Base-by-base conservation (phyloP, 2,797 vertebrate species). In the Poecilia velifera region DNA sequence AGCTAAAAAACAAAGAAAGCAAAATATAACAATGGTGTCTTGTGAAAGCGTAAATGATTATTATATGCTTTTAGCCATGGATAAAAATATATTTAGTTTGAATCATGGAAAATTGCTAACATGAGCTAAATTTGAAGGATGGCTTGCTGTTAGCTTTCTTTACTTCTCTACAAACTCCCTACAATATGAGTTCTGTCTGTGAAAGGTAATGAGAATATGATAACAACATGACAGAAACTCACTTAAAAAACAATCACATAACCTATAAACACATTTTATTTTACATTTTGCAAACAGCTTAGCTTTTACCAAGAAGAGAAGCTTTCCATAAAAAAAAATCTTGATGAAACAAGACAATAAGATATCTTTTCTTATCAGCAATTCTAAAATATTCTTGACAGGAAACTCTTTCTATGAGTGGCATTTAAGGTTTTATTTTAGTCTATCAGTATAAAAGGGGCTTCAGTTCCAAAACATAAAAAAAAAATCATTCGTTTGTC, bases 181-280 rank as follows among this genome's bases (percentile, higher is more conserved):
- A 31, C 5, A 31, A 31, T 16, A 31, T 59, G 10, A 14, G n/a
- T 3, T 59, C n/a, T 31, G n/a, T 28, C 55, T 59, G 31, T 18
- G 3, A 39, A 34, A 66, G 34, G 62, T 20, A 81, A 78, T 82
- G 84, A 41, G 82, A 68, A 70, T 36, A 31, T 20, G 3, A 18
- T 72, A 72, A 45, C 28, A 72, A 45, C 28, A 10, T 31, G 9
- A 47, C 41, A 71, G 45, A 72, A 22, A 41, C 45, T 9, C 8
- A 31, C 28, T 49, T 47, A 47, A 47, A 31, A 49, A 7, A 3
- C 8, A 7, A 47, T 72, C 45, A 28, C 72, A 36, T 36, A 51
- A 36, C 8, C 25, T 36, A 36, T 51, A 36, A 36, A 36, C 1
- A 18, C 1, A 5, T 20, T 41, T 41, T 53, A 53, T 53, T 25